Evolutionary conservation across 2,113 vertebrate species (phyloP), one percentile per base, ranked within the genome.

Genomic region (Pomatorhinus ruficollis): DNA sequence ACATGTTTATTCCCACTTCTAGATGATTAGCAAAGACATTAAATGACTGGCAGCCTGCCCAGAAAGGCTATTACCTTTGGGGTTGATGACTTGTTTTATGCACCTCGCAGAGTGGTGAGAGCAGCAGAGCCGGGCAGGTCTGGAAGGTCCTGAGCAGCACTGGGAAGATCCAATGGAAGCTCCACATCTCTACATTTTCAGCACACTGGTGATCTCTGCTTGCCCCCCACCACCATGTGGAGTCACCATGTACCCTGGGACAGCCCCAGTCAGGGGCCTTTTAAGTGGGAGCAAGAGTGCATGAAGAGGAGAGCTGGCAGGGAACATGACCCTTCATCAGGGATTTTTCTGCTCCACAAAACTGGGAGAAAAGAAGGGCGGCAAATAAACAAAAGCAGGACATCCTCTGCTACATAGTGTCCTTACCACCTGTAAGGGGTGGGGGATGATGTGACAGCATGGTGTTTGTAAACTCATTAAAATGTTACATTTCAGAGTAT

Each of bases 21-120:
- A 24, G 40, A 80, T 90, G 78, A 93, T 93, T 90, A 97, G 85
- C 5, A 0, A 79, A 90, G 90, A 37, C 65, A 94, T 76, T 84
- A 94, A 93, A 72, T 20, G 75, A 80, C 71, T 93, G 92, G 92
- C 90, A 94, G 70, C 59, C 63, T 77, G 90, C 95, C 92, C 82
- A n/a, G 90, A 74, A 59, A 90, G 68, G 45, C 71, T 92, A 74
- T 83, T 92, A 93, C 94, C 61, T 97, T 87, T 94, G 75, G 65
- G 82, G 49, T 37, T 87, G 93, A 92, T 87, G 52, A 30, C 37
- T 92, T 95, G 74, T 79, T 96, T 95, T 85, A 91, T 63, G 42
- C 33, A 50, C 14, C 40, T 68, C 56, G 94, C 61, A 50, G 28
- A 57, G 5, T 9, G 35, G 40, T 27, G 72, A 87, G 11, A 87